Percentiles rank a stretch among this genome's conserved stretches.
Conservation (phyloP, 2,888 invertebrate genomes). For the Theristus sp. region DNA sequence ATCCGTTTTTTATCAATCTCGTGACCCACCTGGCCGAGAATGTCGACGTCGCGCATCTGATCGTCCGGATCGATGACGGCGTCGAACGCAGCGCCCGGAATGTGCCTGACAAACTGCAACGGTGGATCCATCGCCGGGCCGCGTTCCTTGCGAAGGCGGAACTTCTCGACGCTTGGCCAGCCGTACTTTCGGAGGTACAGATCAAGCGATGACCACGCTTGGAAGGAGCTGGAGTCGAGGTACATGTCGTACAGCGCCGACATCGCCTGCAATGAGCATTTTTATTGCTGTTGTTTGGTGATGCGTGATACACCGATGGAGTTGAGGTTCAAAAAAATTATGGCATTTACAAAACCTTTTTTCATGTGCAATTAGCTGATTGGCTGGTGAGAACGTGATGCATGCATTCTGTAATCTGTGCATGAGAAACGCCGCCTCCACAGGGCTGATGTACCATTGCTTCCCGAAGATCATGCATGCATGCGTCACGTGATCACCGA, state of each 20-base stretch:
- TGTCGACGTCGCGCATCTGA: slow-evolving; percentile 49
- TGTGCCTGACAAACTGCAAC: slow-evolving; percentile 65
- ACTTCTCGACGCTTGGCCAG: slow-evolving; percentile 55
- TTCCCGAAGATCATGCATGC: too few relatives aligned
- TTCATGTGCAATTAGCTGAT: too few relatives aligned
- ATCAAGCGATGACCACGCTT: slow-evolving; percentile 51
- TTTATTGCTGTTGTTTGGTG: not conserved
- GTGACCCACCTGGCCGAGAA: slow-evolving; percentile 62
- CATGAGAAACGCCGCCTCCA: too few relatives aligned
- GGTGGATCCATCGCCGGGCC: slow-evolving; percentile 42
- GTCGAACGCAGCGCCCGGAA: slow-evolving; percentile 63
- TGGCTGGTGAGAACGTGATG: too few relatives aligned
- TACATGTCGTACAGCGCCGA: slow-evolving; percentile 65
- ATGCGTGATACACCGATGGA: not conserved
- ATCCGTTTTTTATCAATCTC: too few relatives aligned
- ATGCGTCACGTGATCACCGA: too few relatives aligned
- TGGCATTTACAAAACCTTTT: too few relatives aligned
- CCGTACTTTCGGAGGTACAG: slow-evolving; percentile 81
- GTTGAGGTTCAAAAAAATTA: too few relatives aligned
- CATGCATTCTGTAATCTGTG: too few relatives aligned
- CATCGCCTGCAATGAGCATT: slow-evolving; percentile 48
- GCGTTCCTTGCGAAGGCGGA: slow-evolving; percentile 16
- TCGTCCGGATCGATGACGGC: slow-evolving; percentile 78
- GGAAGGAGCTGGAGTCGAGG: slow-evolving; percentile 37
- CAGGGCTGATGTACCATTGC: too few relatives aligned